Evolutionary conservation across 2,797 vertebrate genomes (phyloP), one percentile per base, ranked within the genome.

Genomic region (Poecilia velifera): DNA sequence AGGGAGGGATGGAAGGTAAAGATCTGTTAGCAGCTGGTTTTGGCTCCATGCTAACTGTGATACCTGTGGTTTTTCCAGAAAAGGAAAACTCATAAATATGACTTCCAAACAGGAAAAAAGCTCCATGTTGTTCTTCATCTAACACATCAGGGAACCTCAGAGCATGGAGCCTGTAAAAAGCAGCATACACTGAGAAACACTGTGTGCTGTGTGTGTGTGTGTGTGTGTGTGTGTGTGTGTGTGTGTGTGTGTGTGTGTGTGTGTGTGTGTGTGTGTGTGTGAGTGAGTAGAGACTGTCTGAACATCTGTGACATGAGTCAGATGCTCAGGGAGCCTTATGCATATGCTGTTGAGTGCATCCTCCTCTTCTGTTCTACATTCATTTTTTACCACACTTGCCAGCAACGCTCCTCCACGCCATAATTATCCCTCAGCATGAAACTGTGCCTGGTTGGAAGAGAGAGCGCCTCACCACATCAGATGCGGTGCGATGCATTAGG

Each of bases 321-420:
- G 89, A 89, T 88, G 83, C 85, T 90, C 80, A 88, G 77, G 80
- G 80, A 87, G 84, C 80, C 59, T 46, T 86, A 89, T 83, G 84
- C 84, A 86, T 84, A 88, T 84, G 88, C 82, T 85, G 83, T 49
- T 88, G 86, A 94, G 90, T 89, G 88, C 92, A 89, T 92, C 86
- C 87, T 90, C 84, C 74, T 88, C 91, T 84, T 90, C 91, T 85
- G 81, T 87, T 81, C 84, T 87, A 86, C 85, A 92, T 94, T 94
- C 86, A 91, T 94, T 92, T 93, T 93, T 93, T 88, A 92, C 89
- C 59, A 90, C 90, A 93, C 93, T 84, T 92, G 85, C 93, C 93
- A 92, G 90, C 3, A 76, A 49, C 88, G 47, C 88, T 41, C 90
- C 89, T 90, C 90, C 25, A 68, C 51, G 16, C 77, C 9, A 14